phyloP scores from a whole-genome alignment of 2,797 vertebrate species.

The Atherinosoma microstoma region DNA sequence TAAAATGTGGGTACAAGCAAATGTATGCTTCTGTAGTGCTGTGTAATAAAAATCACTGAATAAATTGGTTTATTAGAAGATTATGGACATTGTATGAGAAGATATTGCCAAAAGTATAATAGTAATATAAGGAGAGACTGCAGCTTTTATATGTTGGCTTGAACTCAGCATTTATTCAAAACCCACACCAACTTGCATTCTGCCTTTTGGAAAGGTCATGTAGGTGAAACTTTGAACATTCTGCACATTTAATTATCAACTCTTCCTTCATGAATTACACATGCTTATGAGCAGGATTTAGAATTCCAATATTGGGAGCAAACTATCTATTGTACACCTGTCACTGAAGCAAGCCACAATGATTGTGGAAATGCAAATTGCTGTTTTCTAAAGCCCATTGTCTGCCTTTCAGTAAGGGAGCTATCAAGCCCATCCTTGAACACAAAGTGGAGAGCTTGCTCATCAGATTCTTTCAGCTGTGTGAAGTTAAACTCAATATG shows the following conservation, averaged over 20 bases:
- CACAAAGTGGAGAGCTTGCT: slow-evolving; percentile 52
- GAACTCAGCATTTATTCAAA: slow-evolving; percentile 61
- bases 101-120: slow-evolving; percentile 45
- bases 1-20: slow-evolving; percentile 67
- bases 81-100: slow-evolving; percentile 49
- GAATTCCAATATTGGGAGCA: slow-evolving; percentile 36
- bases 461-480: slow-evolving; percentile 58
- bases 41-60: slow-evolving; percentile 55
- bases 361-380: slow-evolving; percentile 59
- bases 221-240: slow-evolving; percentile 24
- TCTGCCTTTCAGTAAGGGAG: slow-evolving; percentile 56
- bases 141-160: slow-evolving; percentile 60
- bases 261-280: slow-evolving; percentile 21
- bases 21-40: slow-evolving; percentile 45
- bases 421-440: slow-evolving; percentile 43
- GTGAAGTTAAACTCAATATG: slow-evolving; percentile 58
- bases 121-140: slow-evolving; percentile 54
- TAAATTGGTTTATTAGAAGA: slow-evolving; percentile 72
- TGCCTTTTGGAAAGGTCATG: slow-evolving; percentile 19
- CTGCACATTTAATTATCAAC: slow-evolving; percentile 42
- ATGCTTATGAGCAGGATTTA: slow-evolving; percentile 19
- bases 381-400: slow-evolving; percentile 53
- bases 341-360: slow-evolving; percentile 32
- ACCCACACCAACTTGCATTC: slow-evolving; percentile 39
- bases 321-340: slow-evolving; percentile 32